A percentile compares a stretch with the other conserved stretches of the same genome.
phyloP scores from a whole-genome alignment of 1,140 invertebrate genomes.

The Neoseiulus cucumeris region DNA sequence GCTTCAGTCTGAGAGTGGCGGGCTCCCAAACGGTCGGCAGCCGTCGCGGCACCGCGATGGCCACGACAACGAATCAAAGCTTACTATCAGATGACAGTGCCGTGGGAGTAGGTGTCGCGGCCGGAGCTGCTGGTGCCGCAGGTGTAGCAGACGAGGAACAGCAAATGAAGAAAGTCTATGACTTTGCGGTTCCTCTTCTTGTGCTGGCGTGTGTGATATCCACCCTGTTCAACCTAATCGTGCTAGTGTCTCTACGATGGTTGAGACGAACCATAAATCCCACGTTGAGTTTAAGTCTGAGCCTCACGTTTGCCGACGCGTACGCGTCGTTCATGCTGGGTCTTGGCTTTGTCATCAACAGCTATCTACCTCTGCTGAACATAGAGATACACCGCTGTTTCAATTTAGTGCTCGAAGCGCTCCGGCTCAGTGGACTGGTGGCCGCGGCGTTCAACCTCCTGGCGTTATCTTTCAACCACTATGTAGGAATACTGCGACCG shows the following conservation, averaged over 20 bases:
- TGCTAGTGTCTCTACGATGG: conserved; percentile 34
- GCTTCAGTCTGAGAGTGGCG: too few relatives aligned
- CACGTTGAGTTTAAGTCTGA: conserved; percentile 38
- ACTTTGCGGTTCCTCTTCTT: conserved; percentile 24
- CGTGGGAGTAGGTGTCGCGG: neutral
- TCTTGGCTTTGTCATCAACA: conserved; percentile 35
- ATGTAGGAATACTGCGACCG: conserved; percentile 39
- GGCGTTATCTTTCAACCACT: conserved; percentile 44
- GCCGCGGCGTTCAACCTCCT: conserved; percentile 42
- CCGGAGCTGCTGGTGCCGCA: neutral
- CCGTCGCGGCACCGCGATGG: too few relatives aligned
- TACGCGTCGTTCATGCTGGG: conserved; percentile 34
- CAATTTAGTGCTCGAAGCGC: conserved; percentile 30
- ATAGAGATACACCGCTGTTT: conserved; percentile 24
- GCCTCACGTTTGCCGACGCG: conserved; percentile 38
- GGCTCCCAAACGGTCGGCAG: too few relatives aligned
- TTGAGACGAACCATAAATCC: conserved; percentile 35
- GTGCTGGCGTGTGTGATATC: conserved; percentile 32
- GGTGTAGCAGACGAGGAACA: neutral
- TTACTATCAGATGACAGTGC: neutral
- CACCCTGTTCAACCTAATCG: conserved; percentile 32
- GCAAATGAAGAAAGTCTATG: conserved; percentile 18
- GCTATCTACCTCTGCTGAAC: conserved; percentile 26
- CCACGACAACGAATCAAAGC: too few relatives aligned
- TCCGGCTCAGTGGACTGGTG: conserved; percentile 34